Conservation (phyloP, 1,140 invertebrate genomes). For the Polypedilum pembai region DNA sequence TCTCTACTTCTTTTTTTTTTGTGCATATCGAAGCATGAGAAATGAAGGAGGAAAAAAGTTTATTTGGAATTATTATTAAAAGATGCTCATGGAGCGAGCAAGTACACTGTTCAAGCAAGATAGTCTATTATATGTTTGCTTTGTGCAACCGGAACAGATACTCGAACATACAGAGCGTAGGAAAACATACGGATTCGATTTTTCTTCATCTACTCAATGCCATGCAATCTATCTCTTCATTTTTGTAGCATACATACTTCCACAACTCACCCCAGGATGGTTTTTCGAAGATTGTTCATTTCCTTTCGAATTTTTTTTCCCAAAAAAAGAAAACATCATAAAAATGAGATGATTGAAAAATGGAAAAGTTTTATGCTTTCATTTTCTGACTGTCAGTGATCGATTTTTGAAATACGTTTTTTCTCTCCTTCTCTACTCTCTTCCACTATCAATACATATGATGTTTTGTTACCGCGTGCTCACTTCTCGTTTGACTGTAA, state of each 20-base stretch:
- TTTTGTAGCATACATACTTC: background rate
- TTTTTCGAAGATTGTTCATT: slow-evolving; percentile 23
- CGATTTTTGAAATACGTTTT: slow-evolving; percentile 23
- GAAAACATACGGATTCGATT: slow-evolving; percentile 20
- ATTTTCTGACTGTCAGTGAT: slow-evolving; percentile 10
- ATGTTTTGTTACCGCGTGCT: background rate
- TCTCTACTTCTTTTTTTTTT: background rate
- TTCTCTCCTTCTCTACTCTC: background rate
- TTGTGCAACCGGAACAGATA: slow-evolving; percentile 14
- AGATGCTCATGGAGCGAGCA: background rate
- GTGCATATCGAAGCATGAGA: background rate
- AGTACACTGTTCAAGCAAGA: background rate
- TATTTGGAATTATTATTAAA: slow-evolving; percentile 28
- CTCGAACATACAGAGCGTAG: background rate
- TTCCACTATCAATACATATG: background rate
- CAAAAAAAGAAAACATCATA: slow-evolving; percentile 25
- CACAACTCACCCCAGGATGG: background rate
- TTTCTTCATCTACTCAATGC: background rate
- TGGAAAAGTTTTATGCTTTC: slow-evolving; percentile 25
- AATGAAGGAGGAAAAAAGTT: slow-evolving; percentile 7
- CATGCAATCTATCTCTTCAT: background rate
- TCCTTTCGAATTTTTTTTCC: background rate
- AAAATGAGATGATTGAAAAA: slow-evolving; percentile 28
- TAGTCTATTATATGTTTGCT: slow-evolving; percentile 26
- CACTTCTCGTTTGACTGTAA: background rate